These are phyloP conservation scores for Aethes cnicana DNA, from an alignment of 2,888 invertebrate species.

Conservation along the genomic window DNA sequence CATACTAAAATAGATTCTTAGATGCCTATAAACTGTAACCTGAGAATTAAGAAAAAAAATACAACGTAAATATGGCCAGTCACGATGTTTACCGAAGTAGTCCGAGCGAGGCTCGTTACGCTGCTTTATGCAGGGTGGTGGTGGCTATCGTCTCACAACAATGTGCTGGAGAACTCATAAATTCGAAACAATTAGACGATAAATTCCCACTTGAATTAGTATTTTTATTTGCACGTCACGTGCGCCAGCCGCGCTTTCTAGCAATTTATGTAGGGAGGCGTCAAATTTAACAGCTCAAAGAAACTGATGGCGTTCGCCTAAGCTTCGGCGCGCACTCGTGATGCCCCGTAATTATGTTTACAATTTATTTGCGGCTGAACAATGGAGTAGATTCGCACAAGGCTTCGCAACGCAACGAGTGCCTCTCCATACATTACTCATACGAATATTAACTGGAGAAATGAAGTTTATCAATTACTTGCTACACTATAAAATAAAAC, in stretches of 20 bases:
- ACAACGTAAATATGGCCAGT: slow-evolving; percentile 53
- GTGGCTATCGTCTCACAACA: slow-evolving; percentile 61
- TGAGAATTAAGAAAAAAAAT: slow-evolving; percentile 47
- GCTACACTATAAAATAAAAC: no score
- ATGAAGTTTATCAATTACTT: slow-evolving; percentile 17
- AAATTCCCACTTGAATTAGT: slow-evolving; percentile 70
- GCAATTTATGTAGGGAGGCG: slow-evolving; percentile 70
- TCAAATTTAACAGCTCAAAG: slow-evolving; percentile 70
- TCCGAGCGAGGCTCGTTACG: slow-evolving; percentile 52
- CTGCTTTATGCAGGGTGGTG: slow-evolving; percentile 56
- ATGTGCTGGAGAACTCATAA: slow-evolving; percentile 64
- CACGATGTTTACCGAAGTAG: slow-evolving; percentile 55
- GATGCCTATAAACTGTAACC: slow-evolving; percentile 43
- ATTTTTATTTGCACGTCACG: slow-evolving; percentile 76
- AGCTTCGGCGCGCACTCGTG: slow-evolving; percentile 56
- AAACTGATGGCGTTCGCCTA: slow-evolving; percentile 64
- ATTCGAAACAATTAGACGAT: slow-evolving; percentile 74
- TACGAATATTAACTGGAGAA: slow-evolving; percentile 22
- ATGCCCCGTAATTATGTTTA: slow-evolving; percentile 65
- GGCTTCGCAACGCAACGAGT: slow-evolving; percentile 27
- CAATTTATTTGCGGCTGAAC: slow-evolving; percentile 59
- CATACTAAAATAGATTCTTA: slow-evolving; percentile 27
- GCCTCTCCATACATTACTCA: slow-evolving; percentile 29
- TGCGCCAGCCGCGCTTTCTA: slow-evolving; percentile 60
- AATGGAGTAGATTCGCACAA: slow-evolving; percentile 47